phyloP scores from a whole-genome alignment of 2,113 vertebrate species.

The Neogobius melanostomus region DNA sequence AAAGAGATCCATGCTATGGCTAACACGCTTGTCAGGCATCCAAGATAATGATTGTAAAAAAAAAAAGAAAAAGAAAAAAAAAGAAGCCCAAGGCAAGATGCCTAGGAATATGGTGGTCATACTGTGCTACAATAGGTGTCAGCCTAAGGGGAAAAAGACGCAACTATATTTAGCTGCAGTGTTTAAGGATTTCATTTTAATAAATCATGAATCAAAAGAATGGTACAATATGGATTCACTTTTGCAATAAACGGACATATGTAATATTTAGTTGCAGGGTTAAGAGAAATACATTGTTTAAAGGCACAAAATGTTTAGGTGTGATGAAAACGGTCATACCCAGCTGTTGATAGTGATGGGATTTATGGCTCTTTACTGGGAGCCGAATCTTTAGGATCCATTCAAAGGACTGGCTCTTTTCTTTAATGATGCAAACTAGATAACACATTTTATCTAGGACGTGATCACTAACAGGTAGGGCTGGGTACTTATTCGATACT shows the following conservation, averaged over 20 bases:
- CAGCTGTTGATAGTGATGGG: too few species aligned
- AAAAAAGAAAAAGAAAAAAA: slow-evolving; percentile 90
- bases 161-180: background rate
- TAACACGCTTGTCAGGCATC: slow-evolving; percentile 90
- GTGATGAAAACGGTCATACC: too few species aligned
- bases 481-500: too few species aligned
- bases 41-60: slow-evolving; percentile 91
- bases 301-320: too few species aligned
- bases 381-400: too few species aligned
- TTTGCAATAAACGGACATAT: background rate
- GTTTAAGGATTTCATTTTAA: background rate
- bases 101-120: slow-evolving; percentile 41
- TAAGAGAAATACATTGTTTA: too few species aligned
- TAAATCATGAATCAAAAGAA: background rate
- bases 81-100: slow-evolving; percentile 68
- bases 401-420: too few species aligned
- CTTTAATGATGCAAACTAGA: too few species aligned
- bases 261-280: too few species aligned
- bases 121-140: slow-evolving; percentile 23
- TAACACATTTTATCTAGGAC: too few species aligned
- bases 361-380: too few species aligned
- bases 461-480: too few species aligned
- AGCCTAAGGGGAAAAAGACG: slow-evolving; percentile 6
- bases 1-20: slow-evolving; percentile 91
- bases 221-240: background rate